phyloP scores from a whole-genome alignment of 2,888 invertebrate genomes.

The Epinotia bilunana region DNA sequence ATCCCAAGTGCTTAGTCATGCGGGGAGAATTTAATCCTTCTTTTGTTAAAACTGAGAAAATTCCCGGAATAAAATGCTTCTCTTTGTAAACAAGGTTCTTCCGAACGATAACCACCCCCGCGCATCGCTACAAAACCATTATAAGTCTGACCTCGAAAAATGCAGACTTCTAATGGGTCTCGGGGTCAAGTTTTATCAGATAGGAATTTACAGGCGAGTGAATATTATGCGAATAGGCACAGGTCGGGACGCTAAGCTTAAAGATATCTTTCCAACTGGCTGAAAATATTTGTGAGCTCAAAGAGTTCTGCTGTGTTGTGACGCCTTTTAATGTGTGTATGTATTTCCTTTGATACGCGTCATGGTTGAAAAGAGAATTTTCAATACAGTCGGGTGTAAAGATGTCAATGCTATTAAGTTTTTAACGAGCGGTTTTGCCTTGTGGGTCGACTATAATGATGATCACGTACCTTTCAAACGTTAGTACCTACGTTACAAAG shows the following conservation, averaged over 20 bases:
- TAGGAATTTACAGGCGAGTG: too few relatives aligned
- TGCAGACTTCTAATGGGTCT: too few relatives aligned
- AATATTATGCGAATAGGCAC: too few relatives aligned
- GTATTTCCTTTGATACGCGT: not conserved
- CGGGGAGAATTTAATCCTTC: not conserved
- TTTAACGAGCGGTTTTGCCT: too few relatives aligned
- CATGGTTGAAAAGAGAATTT: not conserved
- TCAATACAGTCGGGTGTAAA: too few relatives aligned
- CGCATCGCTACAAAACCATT: not conserved
- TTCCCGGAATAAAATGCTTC: not conserved
- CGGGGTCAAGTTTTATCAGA: too few relatives aligned
- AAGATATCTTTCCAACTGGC: not conserved
- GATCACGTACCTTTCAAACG: too few relatives aligned
- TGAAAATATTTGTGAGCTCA: not conserved
- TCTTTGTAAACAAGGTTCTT: not conserved
- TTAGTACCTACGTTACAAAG: too few relatives aligned
- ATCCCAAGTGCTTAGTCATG: not conserved
- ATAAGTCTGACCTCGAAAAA: not conserved
- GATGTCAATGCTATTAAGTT: too few relatives aligned
- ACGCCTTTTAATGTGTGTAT: not conserved
- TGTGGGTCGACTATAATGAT: too few relatives aligned
- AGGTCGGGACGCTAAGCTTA: not conserved
- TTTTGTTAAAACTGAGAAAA: not conserved
- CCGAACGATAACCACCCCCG: not conserved
- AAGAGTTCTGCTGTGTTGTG: not conserved